These are phyloP conservation scores for Diglossa cyanea DNA, from an alignment of 2,797 vertebrate genomes.

Conservation along the genomic window DNA sequence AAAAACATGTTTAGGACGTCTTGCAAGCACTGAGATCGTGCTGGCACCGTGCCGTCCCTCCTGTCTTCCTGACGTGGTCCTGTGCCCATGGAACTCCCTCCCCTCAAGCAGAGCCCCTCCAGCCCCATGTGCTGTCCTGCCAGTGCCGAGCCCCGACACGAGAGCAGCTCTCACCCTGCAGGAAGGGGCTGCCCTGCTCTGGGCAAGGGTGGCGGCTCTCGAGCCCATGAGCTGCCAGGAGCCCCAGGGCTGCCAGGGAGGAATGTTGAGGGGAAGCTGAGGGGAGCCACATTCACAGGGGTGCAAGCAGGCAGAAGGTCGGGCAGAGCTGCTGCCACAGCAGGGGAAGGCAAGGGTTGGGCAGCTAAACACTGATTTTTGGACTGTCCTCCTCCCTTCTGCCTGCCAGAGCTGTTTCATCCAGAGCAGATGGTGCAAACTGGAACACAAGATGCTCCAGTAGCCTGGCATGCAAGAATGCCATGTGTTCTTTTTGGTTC, in stretches of 20 bases:
- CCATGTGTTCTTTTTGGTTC: background rate
- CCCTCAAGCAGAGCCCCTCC: background rate
- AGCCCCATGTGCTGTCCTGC: background rate
- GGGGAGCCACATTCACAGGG: background rate
- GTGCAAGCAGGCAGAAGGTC: fast-evolving
- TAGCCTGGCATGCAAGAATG: background rate
- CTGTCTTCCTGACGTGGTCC: fast-evolving
- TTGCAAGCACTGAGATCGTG: fast-evolving
- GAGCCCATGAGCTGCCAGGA: background rate
- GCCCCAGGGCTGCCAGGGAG: background rate
- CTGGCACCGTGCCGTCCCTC: background rate
- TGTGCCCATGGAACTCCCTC: fast-evolving
- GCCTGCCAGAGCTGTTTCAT: background rate
- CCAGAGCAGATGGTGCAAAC: background rate
- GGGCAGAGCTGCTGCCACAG: background rate
- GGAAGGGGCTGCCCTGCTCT: background rate
- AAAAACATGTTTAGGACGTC: background rate
- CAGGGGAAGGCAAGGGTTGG: background rate
- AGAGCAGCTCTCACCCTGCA: fast-evolving
- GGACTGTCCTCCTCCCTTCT: background rate
- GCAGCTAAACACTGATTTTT: background rate
- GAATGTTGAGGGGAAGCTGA: fast-evolving
- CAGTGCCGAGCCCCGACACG: fast-evolving
- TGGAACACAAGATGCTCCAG: background rate
- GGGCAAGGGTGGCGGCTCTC: background rate